Conservation (phyloP, 2,797 vertebrate genomes). For the Strix occidentalis region DNA sequence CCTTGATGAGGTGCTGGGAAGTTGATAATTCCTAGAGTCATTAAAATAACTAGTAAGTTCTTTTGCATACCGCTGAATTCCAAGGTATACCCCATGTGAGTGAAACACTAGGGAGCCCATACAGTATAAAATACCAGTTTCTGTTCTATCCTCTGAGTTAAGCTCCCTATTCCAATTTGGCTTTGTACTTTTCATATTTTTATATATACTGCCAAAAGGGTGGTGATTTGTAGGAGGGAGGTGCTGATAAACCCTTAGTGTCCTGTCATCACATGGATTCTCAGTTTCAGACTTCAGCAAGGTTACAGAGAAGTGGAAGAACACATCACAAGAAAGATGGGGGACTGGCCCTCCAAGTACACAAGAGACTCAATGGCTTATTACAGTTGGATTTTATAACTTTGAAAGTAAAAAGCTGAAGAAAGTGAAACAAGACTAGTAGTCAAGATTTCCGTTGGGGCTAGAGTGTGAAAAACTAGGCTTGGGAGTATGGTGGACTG, state of each 20-base stretch:
- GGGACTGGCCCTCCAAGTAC: accelerated
- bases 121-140: neutral
- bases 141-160: neutral
- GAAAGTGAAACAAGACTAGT: neutral
- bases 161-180: neutral
- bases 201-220: neutral
- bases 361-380: neutral
- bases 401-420: neutral
- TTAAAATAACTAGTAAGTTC: neutral
- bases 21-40: neutral
- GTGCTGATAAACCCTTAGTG: neutral
- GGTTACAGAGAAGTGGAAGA: neutral
- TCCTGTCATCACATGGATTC: neutral
- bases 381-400: neutral
- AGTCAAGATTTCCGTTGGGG: neutral
- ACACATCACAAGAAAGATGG: neutral
- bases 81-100: neutral
- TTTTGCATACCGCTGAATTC: neutral
- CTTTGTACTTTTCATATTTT: neutral
- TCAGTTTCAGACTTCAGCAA: neutral
- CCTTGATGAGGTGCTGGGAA: neutral
- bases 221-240: neutral
- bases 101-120: neutral
- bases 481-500: neutral
- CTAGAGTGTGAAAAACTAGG: neutral